These are phyloP conservation scores for Harpagoxenus sublaevis DNA, from an alignment of 2,888 invertebrate species.

Conservation along the genomic window DNA sequence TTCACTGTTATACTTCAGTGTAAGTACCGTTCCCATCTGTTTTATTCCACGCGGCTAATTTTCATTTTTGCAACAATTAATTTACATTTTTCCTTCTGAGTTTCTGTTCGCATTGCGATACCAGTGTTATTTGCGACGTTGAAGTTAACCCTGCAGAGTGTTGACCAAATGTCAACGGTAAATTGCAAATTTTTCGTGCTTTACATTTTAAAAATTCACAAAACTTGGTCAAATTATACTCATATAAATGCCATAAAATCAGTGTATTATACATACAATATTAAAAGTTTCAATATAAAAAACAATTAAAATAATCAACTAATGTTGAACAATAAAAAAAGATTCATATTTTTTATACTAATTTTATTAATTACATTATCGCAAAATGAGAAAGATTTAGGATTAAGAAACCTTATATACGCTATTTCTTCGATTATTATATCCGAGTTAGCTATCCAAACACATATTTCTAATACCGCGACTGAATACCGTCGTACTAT, in stretches of 20 bases:
- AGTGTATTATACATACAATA: background rate
- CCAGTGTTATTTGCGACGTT: background rate
- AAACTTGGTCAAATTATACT: background rate
- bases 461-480: background rate
- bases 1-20: slow-evolving; percentile 3
- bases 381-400: background rate
- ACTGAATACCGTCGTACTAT: background rate
- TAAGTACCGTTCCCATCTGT: background rate
- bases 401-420: background rate
- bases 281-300: background rate
- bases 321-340: background rate
- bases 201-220: background rate
- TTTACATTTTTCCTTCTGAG: slow-evolving; percentile 1
- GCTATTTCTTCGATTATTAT: background rate
- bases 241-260: background rate
- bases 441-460: background rate
- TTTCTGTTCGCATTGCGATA: background rate
- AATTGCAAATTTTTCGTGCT: background rate
- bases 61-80: slow-evolving; percentile 20
- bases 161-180: too few species aligned
- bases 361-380: background rate
- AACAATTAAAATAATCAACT: background rate
- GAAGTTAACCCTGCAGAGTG: background rate
- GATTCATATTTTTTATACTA: background rate
- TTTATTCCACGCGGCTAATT: slow-evolving; percentile 20